Evolutionary conservation across 2,888 invertebrate genomes (phyloP), one percentile per base, ranked within the genome.

Genomic region (Abrostola tripartita): DNA sequence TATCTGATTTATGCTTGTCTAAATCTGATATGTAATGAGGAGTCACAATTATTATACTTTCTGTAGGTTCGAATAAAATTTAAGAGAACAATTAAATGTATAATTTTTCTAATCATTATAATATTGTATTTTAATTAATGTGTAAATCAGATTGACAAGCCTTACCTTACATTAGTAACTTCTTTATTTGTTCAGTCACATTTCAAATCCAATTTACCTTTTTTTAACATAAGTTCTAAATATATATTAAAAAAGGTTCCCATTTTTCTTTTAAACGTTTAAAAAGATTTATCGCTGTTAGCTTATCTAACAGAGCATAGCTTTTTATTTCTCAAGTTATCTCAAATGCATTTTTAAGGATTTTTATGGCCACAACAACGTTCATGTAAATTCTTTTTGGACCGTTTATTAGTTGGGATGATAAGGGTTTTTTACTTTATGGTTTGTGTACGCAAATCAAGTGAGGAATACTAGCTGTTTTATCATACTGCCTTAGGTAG

Each of bases 291-390:
- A 76, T 79, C 57, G 55, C 40, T 36, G 42, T 50, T 51, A 52
- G 65, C 67, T 72, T 77, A 76, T 76, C 77, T 76, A 61, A 76
- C 57, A 72, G 66, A 76, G 58, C 62, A 71, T 65, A 65, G 65
- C 55, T 56, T 76, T 71, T 71, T 71, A 65, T 71, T 63, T 76
- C 68, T 51, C 14, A 65, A 66, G 61, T 37, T 68, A 65, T 78
- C 71, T 71, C 5, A 55, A 79, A 76, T 76, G 62, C 62, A 76
- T 76, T 72, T 71, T 67, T 40, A 68, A 71, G 54, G 52, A 44
- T 61, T 71, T 67, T 53, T 53, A 62, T 52, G 68, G 37, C 40
- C 9, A 1, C 40, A 49, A 52, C 52, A 55, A 53, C 36, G 12
- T 55, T 24, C 11, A 44, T 37, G 44, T 40, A 60, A 8, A 35